Evolutionary conservation across 1,140 invertebrate genomes (phyloP), one percentile per base, ranked within the genome.

Genomic region (Rhizoglyphus robini): DNA sequence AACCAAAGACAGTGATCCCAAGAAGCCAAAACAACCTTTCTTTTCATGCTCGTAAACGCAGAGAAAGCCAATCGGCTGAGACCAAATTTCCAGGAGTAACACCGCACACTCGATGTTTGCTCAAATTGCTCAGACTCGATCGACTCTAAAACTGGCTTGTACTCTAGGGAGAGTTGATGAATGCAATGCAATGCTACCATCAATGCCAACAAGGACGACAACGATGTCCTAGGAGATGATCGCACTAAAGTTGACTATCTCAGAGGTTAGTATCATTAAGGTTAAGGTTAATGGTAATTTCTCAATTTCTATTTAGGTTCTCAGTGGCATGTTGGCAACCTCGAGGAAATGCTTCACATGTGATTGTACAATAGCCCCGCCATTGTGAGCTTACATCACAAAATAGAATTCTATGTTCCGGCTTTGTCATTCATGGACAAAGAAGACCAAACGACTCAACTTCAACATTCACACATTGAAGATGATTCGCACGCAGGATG

Each of bases 281-380:
- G n/a, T n/a, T n/a, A n/a, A n/a, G n/a, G n/a, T n/a, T n/a, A n/a
- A n/a, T n/a, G n/a, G n/a, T n/a, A n/a, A n/a, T n/a, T n/a, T n/a
- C n/a, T n/a, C n/a, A n/a, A n/a, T 36, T 32, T 3, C 58, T 32
- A 23, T 8, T n/a, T n/a, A n/a, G n/a, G n/a, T n/a, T 25, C 95
- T 32, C 96, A 96, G 2, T 99, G 99, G 96, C 96, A 93, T 31
- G 96, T 99, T 34, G 96, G 96, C n/a, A 96, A 88, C 68, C 78
- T 99, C 63, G 96, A 99, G 77, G 96, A 99, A 79, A 99, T 99
- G 47, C 99, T 99, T 70, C 96, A 99, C n/a, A n/a, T n/a, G n/a
- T n/a, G n/a, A n/a, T n/a, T n/a, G n/a, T n/a, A n/a, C 81, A 96
- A 99, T 76, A 99, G 98, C 78, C 96, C 99, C 79, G 96, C 96